A percentile compares a stretch with the other conserved stretches of the same genome.
These are phyloP conservation scores for Epizoanthus illoricatus DNA, from an alignment of 92 coral and sea anemone genomes.

Conservation along the genomic window DNA sequence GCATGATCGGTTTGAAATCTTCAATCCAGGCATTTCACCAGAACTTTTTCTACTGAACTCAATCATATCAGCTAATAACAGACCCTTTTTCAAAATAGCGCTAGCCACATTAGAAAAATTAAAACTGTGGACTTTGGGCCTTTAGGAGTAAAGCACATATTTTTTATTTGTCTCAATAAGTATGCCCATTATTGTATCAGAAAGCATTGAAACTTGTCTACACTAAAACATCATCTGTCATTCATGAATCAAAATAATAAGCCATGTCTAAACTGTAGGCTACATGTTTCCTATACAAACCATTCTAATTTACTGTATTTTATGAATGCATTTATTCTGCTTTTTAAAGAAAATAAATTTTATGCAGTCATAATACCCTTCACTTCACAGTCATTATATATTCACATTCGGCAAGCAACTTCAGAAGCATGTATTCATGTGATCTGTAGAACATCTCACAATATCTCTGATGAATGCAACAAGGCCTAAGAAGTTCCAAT, in stretches of 20 bases:
- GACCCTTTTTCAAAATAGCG: no score
- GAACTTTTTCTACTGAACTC: no score
- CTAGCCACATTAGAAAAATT: no score
- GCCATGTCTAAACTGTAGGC: background rate
- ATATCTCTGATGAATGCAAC: background rate
- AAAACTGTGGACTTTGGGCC: no score
- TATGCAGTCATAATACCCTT: conserved; percentile 11
- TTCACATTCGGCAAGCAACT: conserved; percentile 14
- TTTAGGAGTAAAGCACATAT: no score
- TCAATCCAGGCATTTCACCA: no score
- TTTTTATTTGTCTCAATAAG: no score
- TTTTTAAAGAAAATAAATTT: background rate
- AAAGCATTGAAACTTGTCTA: background rate
- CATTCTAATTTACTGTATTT: conserved; percentile 11
- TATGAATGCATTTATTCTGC: conserved; percentile 16
- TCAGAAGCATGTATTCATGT: conserved; percentile 5
- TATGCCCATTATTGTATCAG: no score
- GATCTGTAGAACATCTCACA: background rate
- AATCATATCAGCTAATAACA: no score
- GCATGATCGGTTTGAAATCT: no score
- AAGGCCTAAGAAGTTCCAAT: background rate
- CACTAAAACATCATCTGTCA: background rate
- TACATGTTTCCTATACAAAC: background rate
- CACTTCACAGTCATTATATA: conserved; percentile 16
- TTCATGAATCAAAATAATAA: background rate